Conservation (phyloP, 92 coral and sea anemone genomes). For the Epizoanthus illoricatus region DNA sequence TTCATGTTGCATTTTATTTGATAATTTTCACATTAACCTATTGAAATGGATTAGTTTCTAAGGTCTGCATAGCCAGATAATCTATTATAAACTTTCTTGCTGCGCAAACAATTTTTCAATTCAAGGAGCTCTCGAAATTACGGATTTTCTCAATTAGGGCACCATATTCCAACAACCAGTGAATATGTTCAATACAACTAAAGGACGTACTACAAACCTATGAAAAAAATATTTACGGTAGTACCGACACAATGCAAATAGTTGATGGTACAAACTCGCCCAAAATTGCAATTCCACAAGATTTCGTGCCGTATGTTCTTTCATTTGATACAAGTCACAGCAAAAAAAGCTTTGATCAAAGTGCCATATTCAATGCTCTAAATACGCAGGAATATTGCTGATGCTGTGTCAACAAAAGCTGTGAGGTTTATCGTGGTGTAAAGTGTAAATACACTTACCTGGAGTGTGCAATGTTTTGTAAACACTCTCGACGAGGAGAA, state of each 20-base stretch:
- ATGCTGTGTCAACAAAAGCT: too few species aligned
- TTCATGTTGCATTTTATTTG: conserved; percentile 17
- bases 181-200: conserved; percentile 30
- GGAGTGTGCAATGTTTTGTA: too few species aligned
- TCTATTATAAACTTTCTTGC: background rate
- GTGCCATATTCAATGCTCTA: too few species aligned
- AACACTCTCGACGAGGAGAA: too few species aligned
- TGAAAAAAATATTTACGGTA: conserved; percentile 41
- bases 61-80: background rate
- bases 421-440: too few species aligned
- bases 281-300: background rate
- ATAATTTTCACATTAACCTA: conserved; percentile 23
- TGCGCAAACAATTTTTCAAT: conserved; percentile 4
- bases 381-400: too few species aligned
- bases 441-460: too few species aligned
- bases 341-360: too few species aligned
- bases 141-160: conserved; percentile 46
- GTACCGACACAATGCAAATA: conserved; percentile 41
- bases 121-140: conserved; percentile 19
- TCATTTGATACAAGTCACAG: too few species aligned
- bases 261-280: conserved; percentile 34
- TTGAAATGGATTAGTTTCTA: conserved; percentile 29
- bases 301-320: too few species aligned
- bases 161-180: conserved; percentile 37
- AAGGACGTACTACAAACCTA: conserved; percentile 42